phyloP scores from a whole-genome alignment of 2,888 invertebrate species.

The Synergus itoensis region DNA sequence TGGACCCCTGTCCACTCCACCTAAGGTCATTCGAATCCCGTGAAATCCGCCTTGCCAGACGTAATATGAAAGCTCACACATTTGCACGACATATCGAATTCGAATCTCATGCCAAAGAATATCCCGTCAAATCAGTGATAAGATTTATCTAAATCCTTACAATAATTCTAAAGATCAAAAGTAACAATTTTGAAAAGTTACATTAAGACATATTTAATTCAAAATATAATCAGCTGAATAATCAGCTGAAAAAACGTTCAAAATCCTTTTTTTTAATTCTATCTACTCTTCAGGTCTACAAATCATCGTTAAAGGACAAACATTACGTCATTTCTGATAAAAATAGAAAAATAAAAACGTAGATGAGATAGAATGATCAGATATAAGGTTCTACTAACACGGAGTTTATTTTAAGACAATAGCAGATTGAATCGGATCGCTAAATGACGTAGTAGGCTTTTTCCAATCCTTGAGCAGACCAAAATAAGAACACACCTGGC shows the following conservation, averaged over 20 bases:
- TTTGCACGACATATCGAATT: conserved; percentile 3
- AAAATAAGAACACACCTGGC: conserved; percentile 18
- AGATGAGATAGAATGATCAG: not conserved
- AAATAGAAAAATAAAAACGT: not conserved
- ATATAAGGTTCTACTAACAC: not conserved
- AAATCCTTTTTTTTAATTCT: not conserved
- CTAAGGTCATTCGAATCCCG: conserved; percentile 7
- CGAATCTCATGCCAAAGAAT: not conserved
- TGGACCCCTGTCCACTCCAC: not conserved
- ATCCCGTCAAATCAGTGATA: conserved; percentile 1
- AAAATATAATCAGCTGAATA: too few relatives aligned
- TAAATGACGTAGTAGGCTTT: not conserved
- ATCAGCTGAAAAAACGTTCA: not conserved
- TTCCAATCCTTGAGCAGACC: not conserved
- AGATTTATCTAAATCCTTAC: not conserved
- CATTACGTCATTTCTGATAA: not conserved
- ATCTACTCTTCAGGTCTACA: not conserved
- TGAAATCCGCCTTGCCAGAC: conserved; percentile 7
- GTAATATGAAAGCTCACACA: conserved; percentile 7
- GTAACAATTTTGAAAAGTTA: not conserved
- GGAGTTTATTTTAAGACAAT: not conserved
- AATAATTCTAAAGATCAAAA: not conserved
- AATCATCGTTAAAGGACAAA: not conserved
- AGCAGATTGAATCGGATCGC: not conserved
- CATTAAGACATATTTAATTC: not conserved